Percentiles rank a stretch among this genome's conserved stretches.
These are phyloP conservation scores for Heliothis subflexa DNA, from an alignment of 1,140 invertebrate species.

Conservation along the genomic window DNA sequence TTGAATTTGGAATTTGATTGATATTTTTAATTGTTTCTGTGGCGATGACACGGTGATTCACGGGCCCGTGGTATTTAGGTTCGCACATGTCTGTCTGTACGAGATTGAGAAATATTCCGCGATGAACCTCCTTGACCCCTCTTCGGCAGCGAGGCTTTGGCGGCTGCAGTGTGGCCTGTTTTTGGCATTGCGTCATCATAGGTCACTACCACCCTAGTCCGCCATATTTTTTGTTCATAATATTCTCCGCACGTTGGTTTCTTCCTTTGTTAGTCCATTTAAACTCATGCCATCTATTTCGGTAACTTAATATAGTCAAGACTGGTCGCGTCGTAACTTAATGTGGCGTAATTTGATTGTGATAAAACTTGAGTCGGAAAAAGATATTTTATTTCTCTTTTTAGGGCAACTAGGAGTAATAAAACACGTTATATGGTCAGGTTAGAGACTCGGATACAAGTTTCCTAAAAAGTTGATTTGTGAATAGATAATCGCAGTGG, in stretches of 20 bases:
- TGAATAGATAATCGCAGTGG: conserved; percentile 44
- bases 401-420: conserved; percentile 56
- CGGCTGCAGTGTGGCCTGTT: conserved; percentile 80
- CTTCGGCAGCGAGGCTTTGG: conserved; percentile 58
- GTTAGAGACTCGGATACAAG: conserved; percentile 40
- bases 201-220: conserved; percentile 82
- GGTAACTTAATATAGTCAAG: conserved; percentile 73
- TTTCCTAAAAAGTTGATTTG: conserved; percentile 39
- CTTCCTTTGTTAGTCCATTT: conserved; percentile 82
- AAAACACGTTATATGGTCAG: conserved; percentile 48
- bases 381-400: conserved; percentile 54
- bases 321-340: conserved; percentile 69
- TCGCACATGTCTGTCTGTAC: conserved; percentile 60
- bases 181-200: conserved; percentile 84
- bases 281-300: conserved; percentile 74
- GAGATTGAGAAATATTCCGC: conserved; percentile 70
- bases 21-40: conserved; percentile 27
- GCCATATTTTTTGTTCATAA: conserved; percentile 83
- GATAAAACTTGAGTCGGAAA: conserved; percentile 53
- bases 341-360: conserved; percentile 79
- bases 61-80: conserved; percentile 56
- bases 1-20: conserved; percentile 49
- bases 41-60: conserved; percentile 45
- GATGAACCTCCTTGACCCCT: conserved; percentile 80
- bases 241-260: conserved; percentile 78